These are phyloP conservation scores for Arenaria interpres DNA, from an alignment of 2,113 vertebrate species.

Conservation along the genomic window DNA sequence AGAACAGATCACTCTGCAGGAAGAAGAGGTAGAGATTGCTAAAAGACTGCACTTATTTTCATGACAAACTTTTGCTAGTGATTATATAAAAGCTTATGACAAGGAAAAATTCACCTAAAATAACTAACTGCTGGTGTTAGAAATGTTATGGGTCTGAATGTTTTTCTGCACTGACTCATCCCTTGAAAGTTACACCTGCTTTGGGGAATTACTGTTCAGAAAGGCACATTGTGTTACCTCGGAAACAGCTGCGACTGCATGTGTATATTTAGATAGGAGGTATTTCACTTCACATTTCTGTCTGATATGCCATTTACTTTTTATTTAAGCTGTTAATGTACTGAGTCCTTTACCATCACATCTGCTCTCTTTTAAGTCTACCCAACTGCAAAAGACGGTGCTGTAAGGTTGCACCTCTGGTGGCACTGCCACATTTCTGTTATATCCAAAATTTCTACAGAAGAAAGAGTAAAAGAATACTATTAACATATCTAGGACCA, in stretches of 20 bases:
- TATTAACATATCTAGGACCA: neutral
- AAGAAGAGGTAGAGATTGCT: neutral
- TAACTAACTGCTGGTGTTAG: neutral
- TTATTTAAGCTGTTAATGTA: conserved; percentile 27
- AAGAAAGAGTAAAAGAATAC: neutral
- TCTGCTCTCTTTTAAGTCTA: neutral
- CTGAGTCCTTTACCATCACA: neutral
- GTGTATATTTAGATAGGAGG: conserved; percentile 54
- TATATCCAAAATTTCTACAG: neutral
- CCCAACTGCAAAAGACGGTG: neutral
- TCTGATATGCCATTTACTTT: conserved; percentile 36
- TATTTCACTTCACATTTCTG: conserved; percentile 37
- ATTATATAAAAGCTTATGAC: neutral
- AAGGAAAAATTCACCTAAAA: conserved; percentile 2
- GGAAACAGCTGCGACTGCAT: conserved; percentile 34
- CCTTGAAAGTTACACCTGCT: conserved; percentile 46
- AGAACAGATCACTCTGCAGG: neutral
- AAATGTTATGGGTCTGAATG: neutral
- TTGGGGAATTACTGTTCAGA: conserved; percentile 40
- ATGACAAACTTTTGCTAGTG: neutral
- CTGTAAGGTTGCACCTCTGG: neutral
- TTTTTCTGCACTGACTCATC: conserved; percentile 30
- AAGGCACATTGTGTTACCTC: conserved; percentile 42
- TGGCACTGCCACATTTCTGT: neutral
- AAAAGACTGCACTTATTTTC: neutral